phyloP scores from a whole-genome alignment of 2,797 vertebrate genomes.

The Onychomys torridus region DNA sequence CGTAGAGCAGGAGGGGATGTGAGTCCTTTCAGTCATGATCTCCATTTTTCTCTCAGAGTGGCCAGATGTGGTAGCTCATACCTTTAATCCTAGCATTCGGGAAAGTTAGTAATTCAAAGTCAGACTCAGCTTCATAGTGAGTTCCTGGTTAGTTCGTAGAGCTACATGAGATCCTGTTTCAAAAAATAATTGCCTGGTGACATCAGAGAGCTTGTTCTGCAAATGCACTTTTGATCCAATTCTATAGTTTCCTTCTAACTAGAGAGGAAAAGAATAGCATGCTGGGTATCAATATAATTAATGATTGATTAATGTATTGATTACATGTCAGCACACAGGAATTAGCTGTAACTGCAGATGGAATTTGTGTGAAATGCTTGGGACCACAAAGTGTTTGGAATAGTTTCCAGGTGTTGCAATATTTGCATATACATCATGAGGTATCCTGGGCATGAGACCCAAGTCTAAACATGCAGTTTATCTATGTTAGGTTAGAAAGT shows the following conservation, averaged over 20 bases:
- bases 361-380: background rate
- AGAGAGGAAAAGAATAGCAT: background rate
- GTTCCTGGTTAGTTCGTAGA: background rate
- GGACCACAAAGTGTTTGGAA: background rate
- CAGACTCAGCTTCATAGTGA: background rate
- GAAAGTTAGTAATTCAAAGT: background rate
- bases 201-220: background rate
- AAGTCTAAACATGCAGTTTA: background rate
- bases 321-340: background rate
- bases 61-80: background rate
- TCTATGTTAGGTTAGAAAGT: background rate
- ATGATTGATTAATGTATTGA: background rate
- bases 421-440: background rate
- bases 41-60: background rate
- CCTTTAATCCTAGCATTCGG: background rate
- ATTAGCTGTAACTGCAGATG: background rate
- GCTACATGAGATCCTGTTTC: background rate
- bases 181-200: background rate
- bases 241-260: background rate
- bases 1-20: background rate
- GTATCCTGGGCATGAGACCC: background rate
- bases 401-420: background rate
- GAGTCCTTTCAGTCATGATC: background rate
- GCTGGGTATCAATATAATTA: background rate
- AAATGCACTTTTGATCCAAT: background rate